These are phyloP conservation scores for Spea multiplicata DNA, from an alignment of 2,113 vertebrate genomes.

Conservation along the genomic window DNA sequence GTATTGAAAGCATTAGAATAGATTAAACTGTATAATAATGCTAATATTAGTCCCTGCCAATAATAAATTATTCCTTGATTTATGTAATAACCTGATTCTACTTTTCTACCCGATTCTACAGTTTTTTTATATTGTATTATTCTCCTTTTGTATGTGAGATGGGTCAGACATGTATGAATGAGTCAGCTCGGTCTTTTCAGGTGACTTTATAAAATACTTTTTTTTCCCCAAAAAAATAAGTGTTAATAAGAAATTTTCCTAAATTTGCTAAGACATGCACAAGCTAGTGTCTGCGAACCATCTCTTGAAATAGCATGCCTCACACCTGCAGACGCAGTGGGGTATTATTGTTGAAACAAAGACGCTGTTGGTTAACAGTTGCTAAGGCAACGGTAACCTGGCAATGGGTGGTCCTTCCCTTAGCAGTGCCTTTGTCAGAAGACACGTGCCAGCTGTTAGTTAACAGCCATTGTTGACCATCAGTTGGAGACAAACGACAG, in stretches of 20 bases:
- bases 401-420: constrained; percentile 65
- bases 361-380: constrained; percentile 83
- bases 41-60: too few species aligned
- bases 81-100: too few species aligned
- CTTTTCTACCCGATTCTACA: too few species aligned
- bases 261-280: constrained; percentile 84
- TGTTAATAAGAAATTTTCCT: background rate
- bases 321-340: constrained; percentile 75
- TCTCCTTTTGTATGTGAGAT: too few species aligned
- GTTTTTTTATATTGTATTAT: too few species aligned
- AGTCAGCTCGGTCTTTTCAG: too few species aligned
- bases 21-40: too few species aligned
- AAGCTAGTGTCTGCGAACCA: constrained; percentile 79
- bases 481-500: constrained; percentile 66
- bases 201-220: too few species aligned
- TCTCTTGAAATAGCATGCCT: constrained; percentile 69
- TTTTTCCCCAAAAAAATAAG: too few species aligned
- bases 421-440: constrained; percentile 68
- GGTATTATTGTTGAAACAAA: constrained; percentile 82
- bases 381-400: constrained; percentile 78
- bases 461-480: constrained; percentile 72
- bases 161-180: too few species aligned
- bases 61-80: too few species aligned
- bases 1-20: too few species aligned
- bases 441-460: constrained; percentile 77